Percentiles rank a stretch among this genome's conserved stretches.
Conservation (phyloP, 2,888 invertebrate species). For the Syrphus vitripennis region DNA sequence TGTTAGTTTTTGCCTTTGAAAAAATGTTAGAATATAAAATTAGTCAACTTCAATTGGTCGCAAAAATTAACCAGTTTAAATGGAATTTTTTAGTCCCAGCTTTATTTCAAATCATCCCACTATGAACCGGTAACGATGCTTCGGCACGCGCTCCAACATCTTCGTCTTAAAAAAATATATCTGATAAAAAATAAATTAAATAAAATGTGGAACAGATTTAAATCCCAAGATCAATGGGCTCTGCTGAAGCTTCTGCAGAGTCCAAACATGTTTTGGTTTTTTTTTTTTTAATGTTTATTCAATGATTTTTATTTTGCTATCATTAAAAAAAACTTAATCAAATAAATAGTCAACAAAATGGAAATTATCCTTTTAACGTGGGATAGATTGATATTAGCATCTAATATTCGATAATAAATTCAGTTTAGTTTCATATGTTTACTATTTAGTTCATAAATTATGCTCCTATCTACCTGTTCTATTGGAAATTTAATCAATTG, state of each 20-base stretch:
- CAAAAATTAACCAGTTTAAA: too few species aligned
- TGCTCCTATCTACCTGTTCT: constrained; percentile 1
- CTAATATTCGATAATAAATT: constrained; percentile 33
- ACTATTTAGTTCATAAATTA: constrained; percentile 39
- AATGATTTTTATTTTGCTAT: neutral
- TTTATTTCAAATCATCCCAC: neutral
- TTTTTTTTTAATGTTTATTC: neutral
- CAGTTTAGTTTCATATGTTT: constrained; percentile 16
- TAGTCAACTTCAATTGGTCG: too few species aligned
- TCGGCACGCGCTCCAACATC: neutral
- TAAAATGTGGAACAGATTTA: constrained; percentile 37
- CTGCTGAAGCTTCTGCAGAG: neutral
- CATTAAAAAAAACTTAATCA: neutral
- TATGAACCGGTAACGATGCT: neutral
- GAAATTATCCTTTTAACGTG: constrained; percentile 34
- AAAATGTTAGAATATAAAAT: too few species aligned
- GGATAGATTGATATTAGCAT: neutral
- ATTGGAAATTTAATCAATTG: neutral
- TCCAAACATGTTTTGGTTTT: constrained; percentile 28
- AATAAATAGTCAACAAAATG: neutral
- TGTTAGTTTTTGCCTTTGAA: too few species aligned
- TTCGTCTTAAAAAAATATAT: constrained; percentile 4
- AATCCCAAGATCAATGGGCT: constrained; percentile 38
- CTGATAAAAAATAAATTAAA: constrained; percentile 3
- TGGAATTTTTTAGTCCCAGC: neutral